Conservation (phyloP, 2,888 invertebrate species). For the Mythimna loreyi region DNA sequence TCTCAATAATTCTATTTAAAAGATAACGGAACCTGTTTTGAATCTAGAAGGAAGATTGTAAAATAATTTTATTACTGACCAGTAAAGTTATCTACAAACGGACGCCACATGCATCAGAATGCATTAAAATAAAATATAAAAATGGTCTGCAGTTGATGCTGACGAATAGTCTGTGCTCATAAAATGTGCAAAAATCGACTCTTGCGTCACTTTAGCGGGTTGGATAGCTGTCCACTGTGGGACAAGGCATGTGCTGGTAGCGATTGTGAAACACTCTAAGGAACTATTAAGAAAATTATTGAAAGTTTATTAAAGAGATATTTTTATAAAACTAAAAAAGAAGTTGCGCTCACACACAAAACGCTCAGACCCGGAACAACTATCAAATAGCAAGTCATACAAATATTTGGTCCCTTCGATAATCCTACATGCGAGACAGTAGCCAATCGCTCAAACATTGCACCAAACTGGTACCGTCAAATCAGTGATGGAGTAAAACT, state of each 20-base stretch:
- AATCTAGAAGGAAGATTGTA: slow-evolving; percentile 15
- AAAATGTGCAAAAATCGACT: slow-evolving; percentile 82
- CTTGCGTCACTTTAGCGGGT: slow-evolving; percentile 77
- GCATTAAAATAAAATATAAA: slow-evolving; percentile 57
- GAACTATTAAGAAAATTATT: too few species aligned
- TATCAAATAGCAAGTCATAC: too few species aligned
- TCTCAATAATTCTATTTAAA: slow-evolving; percentile 12
- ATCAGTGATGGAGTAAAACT: background rate
- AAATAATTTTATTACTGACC: slow-evolving; percentile 34
- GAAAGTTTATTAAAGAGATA: too few species aligned
- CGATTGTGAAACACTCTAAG: background rate
- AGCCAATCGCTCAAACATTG: too few species aligned
- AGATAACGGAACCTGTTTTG: slow-evolving; percentile 21
- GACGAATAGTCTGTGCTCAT: slow-evolving; percentile 72
- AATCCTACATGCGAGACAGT: too few species aligned
- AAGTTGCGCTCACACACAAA: too few species aligned
- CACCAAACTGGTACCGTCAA: too few species aligned
- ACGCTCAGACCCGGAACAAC: too few species aligned
- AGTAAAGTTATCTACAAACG: slow-evolving; percentile 18
- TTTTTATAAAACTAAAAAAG: too few species aligned
- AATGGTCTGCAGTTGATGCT: slow-evolving; percentile 44
- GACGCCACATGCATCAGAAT: slow-evolving; percentile 57
- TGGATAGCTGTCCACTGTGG: slow-evolving; percentile 56
- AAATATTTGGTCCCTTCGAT: too few species aligned
- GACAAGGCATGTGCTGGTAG: slow-evolving; percentile 45